Base-by-base conservation (phyloP, 2,888 invertebrate genomes). In the Tenthredo amoena region DNA sequence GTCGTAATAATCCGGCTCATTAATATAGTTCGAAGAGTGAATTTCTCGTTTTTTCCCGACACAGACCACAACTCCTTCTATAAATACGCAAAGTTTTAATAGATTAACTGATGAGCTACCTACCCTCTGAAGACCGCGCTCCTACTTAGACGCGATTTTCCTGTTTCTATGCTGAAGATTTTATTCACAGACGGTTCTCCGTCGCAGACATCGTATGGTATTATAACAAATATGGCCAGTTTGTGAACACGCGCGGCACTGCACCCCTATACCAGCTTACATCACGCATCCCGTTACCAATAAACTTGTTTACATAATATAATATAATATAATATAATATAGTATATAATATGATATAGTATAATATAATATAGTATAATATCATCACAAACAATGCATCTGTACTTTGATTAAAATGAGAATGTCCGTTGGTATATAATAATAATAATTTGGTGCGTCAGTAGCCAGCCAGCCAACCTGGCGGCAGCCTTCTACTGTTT, bases 401-500 rank as follows among this genome's bases (percentile, higher is more conserved):
- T 81, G 15, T 50, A 40, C 81, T 37, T 81, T 79, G 34, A n/a
- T 55, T 26, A 43, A 74, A 74, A 74, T 74, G 72, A 74, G 21
- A n/a, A 74, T 74, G 72, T 40, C 40, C 2, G 43, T 77, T 50
- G 26, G 47, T 50, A 21, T 34, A 50, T 55, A 34, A 34, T 77
- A 50, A 50, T 55, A 81, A 81, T 58, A 81, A 62, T 81, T 81
- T 81, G 81, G 81, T 81, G 81, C 62, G 62, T 74, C 50, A 55
- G 50, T 21, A 81, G 81, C 81, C 81, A 62, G 74, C 43, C 74
- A 74, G 43, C 74, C 68, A 40, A 6, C 26, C 43, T 74, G 40
- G 74, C 43, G 43, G 40, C 74, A 74, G 74, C 85, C 86, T 37
- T 37, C n/a, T 37, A 37, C 37, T 37, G 37, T n/a, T 37, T n/a